Percentiles rank a stretch among this genome's conserved stretches.
These are phyloP conservation scores for Periophthalmus magnuspinnatus DNA, from an alignment of 2,797 vertebrate genomes.

Conservation along the genomic window DNA sequence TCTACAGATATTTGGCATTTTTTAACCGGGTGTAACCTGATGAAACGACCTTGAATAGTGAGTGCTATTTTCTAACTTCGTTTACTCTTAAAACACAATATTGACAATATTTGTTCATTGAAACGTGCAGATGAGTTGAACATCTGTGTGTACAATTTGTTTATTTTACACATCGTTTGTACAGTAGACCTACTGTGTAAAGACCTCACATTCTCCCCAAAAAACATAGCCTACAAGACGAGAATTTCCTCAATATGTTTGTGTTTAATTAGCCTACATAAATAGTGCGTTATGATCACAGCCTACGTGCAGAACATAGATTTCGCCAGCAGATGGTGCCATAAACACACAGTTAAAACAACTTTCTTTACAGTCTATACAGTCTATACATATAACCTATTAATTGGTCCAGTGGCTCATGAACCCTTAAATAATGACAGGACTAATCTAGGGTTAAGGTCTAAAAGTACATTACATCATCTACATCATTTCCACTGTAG, in stretches of 20 bases:
- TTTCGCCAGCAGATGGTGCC: slow-evolving; percentile 34
- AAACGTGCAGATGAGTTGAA: not conserved
- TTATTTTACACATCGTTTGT: not conserved
- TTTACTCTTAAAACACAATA: not conserved
- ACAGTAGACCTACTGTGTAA: not conserved
- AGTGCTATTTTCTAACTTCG: not conserved
- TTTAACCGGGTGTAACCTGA: slow-evolving; percentile 4
- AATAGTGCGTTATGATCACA: not conserved
- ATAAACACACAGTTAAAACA: not conserved
- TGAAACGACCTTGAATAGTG: slow-evolving; percentile 18
- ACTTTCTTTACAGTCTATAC: too few relatives aligned
- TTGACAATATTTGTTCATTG: not conserved
- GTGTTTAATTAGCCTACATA: too few relatives aligned
- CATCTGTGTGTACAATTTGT: not conserved
- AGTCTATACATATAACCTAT: too few relatives aligned
- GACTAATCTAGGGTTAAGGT: too few relatives aligned
- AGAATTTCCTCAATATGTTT: not conserved
- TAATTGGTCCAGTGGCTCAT: too few relatives aligned
- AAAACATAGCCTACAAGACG: not conserved
- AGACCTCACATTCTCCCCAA: not conserved
- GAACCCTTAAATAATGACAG: too few relatives aligned
- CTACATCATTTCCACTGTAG: too few relatives aligned
- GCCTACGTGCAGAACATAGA: not conserved
- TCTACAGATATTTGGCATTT: not conserved
- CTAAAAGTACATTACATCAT: too few relatives aligned